A percentile compares a stretch with the other conserved stretches of the same genome.
phyloP scores from a whole-genome alignment of 2,797 vertebrate species.

The Amniataba percoides region DNA sequence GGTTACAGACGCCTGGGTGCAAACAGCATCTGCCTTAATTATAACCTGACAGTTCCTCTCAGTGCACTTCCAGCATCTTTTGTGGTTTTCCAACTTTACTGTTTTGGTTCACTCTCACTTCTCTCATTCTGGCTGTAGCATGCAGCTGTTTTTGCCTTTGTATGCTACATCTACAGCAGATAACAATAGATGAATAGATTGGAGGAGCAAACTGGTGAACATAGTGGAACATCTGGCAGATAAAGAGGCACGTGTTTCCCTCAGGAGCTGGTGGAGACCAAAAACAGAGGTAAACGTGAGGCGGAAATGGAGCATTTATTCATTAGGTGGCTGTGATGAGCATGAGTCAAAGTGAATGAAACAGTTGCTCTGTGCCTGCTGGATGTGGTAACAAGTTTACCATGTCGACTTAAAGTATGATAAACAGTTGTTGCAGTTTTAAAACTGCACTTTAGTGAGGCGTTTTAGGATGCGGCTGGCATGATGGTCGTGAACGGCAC shows the following conservation, averaged over 20 bases:
- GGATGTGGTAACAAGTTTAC: not conserved
- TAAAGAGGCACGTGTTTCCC: not conserved
- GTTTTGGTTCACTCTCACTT: not conserved
- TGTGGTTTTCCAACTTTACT: not conserved
- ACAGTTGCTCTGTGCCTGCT: not conserved
- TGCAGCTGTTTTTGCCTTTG: not conserved
- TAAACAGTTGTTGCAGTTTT: not conserved
- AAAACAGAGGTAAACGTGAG: not conserved
- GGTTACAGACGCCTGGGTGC: no score
- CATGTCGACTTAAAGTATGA: not conserved
- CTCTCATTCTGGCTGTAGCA: not conserved
- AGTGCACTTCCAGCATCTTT: not conserved
- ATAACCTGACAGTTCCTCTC: not conserved
- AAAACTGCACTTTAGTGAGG: not conserved
- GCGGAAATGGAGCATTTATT: not conserved
- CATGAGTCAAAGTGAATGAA: not conserved
- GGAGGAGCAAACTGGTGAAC: not conserved
- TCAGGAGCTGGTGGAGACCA: not conserved
- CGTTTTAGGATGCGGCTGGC: not conserved
- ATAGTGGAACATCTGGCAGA: not conserved
- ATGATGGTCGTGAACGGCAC: not conserved
- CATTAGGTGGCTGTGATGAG: not conserved
- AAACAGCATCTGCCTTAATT: no score
- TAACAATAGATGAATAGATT: accelerated
- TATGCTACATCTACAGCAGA: not conserved